Evolutionary conservation across 1,140 invertebrate species (phyloP).

Genomic region (Ephestia elutella): DNA sequence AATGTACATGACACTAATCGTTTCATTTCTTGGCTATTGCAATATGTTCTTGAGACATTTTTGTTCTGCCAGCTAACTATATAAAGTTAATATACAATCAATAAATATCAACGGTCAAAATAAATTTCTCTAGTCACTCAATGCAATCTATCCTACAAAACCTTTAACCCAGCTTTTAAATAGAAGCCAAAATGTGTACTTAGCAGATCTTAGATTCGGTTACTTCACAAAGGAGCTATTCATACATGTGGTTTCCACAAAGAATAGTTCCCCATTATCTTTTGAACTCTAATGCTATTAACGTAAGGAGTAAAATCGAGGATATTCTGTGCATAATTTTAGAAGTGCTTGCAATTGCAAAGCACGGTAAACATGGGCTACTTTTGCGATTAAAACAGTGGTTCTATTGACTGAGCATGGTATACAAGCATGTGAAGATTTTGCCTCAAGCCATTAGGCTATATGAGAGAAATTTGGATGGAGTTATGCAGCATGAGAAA

Average conservation of each 20-base stretch:
- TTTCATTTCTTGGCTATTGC: too few species aligned
- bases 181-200: background rate
- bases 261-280: background rate
- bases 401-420: constrained; percentile 44
- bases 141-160: background rate
- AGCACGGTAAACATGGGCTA: constrained; percentile 24
- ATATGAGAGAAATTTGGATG: constrained; percentile 33
- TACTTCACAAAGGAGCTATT: background rate
- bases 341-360: background rate
- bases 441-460: constrained; percentile 47
- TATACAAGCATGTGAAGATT: constrained; percentile 53
- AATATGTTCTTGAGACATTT: too few species aligned
- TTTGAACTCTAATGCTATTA: background rate
- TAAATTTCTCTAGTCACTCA: too few species aligned
- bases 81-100: background rate
- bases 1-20: too few species aligned
- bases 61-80: too few species aligned
- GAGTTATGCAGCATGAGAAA: background rate
- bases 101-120: too few species aligned
- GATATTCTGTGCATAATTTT: background rate
- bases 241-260: background rate
- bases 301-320: background rate
- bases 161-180: background rate
- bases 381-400: constrained; percentile 40
- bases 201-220: background rate